Percentiles rank a stretch among this genome's conserved stretches.
These are phyloP conservation scores for Netelia inedita DNA, from an alignment of 2,888 invertebrate species.

Conservation along the genomic window DNA sequence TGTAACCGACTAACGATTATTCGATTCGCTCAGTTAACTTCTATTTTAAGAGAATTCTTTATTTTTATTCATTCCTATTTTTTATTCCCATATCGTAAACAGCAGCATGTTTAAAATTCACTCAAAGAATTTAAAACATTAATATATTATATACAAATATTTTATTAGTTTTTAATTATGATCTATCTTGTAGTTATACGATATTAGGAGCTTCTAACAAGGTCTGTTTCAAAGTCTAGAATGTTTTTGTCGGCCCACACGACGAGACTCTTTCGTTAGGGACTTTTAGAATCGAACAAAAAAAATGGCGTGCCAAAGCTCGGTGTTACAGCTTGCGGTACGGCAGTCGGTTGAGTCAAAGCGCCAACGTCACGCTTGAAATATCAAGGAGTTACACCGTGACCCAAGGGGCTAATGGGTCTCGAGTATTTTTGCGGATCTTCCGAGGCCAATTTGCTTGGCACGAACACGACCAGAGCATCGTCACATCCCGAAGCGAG, in stretches of 20 bases:
- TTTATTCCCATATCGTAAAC: too few species aligned
- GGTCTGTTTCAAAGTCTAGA: background rate
- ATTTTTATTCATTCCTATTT: too few species aligned
- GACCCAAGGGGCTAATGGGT: slow-evolving; percentile 71
- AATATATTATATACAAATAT: too few species aligned
- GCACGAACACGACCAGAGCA: slow-evolving; percentile 56
- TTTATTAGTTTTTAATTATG: too few species aligned
- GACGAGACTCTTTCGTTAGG: slow-evolving; percentile 13
- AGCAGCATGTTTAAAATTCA: too few species aligned
- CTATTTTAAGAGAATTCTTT: too few species aligned
- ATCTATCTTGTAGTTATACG: too few species aligned
- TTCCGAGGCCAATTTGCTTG: slow-evolving; percentile 74
- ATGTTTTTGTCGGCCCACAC: background rate
- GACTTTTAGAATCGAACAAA: background rate
- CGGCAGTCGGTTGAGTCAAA: slow-evolving; percentile 34
- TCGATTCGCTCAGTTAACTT: too few species aligned
- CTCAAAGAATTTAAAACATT: too few species aligned
- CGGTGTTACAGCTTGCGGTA: slow-evolving; percentile 7
- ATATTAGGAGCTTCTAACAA: background rate
- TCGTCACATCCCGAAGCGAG: background rate
- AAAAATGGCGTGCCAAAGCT: slow-evolving; percentile 2
- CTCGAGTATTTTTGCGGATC: slow-evolving; percentile 76
- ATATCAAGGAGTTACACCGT: slow-evolving; percentile 55
- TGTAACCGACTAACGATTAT: too few species aligned
- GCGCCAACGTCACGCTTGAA: slow-evolving; percentile 53